Conservation (phyloP, 1,140 invertebrate genomes). For the Scaptodrosophila lebanonensis region DNA sequence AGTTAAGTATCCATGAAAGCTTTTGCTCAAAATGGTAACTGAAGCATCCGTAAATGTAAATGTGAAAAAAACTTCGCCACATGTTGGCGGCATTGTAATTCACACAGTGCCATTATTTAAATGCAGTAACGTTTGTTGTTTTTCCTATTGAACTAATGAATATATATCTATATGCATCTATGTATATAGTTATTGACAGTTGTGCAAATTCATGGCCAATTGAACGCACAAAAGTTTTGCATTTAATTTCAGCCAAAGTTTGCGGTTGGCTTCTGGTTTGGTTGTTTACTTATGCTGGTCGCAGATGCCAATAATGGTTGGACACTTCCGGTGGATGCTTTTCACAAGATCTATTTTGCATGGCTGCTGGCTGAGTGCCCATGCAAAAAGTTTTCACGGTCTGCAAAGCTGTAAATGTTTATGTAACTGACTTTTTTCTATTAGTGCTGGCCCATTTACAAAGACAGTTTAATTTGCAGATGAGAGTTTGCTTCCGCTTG, state of each 20-base stretch:
- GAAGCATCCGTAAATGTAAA: too few species aligned
- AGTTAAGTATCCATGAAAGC: too few species aligned
- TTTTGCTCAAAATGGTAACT: too few species aligned
- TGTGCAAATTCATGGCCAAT: constrained; percentile 51
- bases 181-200: constrained; percentile 7
- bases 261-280: constrained; percentile 4
- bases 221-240: constrained; percentile 33
- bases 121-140: too few species aligned
- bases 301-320: background rate
- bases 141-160: constrained; percentile 34
- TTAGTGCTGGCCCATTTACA: constrained; percentile 37
- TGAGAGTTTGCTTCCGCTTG: constrained; percentile 41
- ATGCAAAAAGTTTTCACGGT: constrained; percentile 47
- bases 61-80: too few species aligned
- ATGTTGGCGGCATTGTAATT: too few species aligned
- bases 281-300: too few species aligned
- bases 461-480: constrained; percentile 49
- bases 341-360: background rate
- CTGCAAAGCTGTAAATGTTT: constrained; percentile 38
- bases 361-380: background rate
- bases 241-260: too few species aligned
- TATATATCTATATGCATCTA: constrained; percentile 33
- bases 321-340: constrained; percentile 22
- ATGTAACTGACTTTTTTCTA: constrained; percentile 30
- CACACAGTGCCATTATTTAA: constrained; percentile 16